phyloP scores from a whole-genome alignment of 2,888 invertebrate species.

The Leptarthrus brevirostris region DNA sequence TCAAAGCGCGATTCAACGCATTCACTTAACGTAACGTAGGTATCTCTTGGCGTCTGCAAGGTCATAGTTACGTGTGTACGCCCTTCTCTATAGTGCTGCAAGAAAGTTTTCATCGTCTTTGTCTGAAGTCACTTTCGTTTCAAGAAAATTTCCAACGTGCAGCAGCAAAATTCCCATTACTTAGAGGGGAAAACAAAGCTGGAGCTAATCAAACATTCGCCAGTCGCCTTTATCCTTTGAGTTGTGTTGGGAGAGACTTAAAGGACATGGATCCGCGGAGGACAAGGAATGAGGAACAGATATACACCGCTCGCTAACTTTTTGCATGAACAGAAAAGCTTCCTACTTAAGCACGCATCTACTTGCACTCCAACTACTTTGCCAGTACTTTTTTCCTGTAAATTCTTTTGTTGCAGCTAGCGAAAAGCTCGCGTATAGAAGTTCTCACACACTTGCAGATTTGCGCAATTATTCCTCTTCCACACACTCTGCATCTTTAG shows the following conservation, averaged over 20 bases:
- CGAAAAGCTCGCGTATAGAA: constrained; percentile 30
- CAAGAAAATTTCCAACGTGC: constrained; percentile 2
- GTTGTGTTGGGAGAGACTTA: background rate
- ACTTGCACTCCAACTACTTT: constrained; percentile 46
- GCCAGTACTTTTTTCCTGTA: constrained; percentile 25
- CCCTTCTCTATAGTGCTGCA: background rate
- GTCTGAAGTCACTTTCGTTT: background rate
- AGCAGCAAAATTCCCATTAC: constrained; percentile 7
- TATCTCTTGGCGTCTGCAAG: constrained; percentile 26
- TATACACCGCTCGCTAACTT: constrained; percentile 1
- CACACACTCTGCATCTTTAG: background rate
- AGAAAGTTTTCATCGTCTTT: constrained; percentile 15
- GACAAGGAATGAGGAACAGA: background rate
- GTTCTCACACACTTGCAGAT: background rate
- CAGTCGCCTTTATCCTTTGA: constrained; percentile 18
- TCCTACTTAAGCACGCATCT: constrained; percentile 46
- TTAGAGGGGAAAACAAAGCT: constrained; percentile 9
- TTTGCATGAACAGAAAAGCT: constrained; percentile 33
- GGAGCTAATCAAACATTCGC: constrained; percentile 37
- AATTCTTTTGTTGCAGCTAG: constrained; percentile 39
- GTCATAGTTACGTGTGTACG: background rate
- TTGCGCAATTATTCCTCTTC: constrained; percentile 24
- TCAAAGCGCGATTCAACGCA: constrained; percentile 31
- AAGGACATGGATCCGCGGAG: background rate
- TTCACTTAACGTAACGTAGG: constrained; percentile 21